These are phyloP conservation scores for Chiridota heheva DNA, from an alignment of 35 echinoderm and acorn worm genomes.

Conservation along the genomic window DNA sequence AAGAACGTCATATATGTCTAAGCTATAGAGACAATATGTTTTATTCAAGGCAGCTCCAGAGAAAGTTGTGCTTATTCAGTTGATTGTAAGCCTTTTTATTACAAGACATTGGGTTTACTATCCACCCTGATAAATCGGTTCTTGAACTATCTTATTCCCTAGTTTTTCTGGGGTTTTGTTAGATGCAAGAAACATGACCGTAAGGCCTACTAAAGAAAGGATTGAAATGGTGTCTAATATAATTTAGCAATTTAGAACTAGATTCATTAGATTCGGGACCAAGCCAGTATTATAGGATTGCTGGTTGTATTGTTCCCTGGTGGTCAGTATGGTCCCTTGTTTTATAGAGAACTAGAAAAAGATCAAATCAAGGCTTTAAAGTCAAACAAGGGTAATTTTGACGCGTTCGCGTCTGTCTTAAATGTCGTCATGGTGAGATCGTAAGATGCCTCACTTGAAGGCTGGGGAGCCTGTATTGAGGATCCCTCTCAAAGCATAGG, in stretches of 20 bases:
- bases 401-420: constrained; percentile 1
- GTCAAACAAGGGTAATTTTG: constrained; percentile 25
- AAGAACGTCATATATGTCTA: background rate
- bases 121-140: constrained; percentile 35
- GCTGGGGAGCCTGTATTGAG: constrained; percentile 30
- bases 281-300: constrained; percentile 4
- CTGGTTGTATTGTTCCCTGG: constrained; percentile 31
- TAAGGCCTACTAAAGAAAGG: constrained; percentile 18
- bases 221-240: background rate
- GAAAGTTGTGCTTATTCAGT: constrained; percentile 6
- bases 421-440: background rate
- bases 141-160: background rate
- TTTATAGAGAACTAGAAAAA: constrained; percentile 17
- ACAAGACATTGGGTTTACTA: constrained; percentile 15
- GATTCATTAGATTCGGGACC: background rate
- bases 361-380: constrained; percentile 21
- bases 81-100: background rate
- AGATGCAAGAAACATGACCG: constrained; percentile 12
- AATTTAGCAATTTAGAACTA: background rate
- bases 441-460: constrained; percentile 33
- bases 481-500: background rate
- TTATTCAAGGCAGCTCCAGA: constrained; percentile 16
- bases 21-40: constrained; percentile 29
- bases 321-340: constrained; percentile 13
- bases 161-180: constrained; percentile 26